Percentiles rank a stretch among this genome's conserved stretches.
phyloP scores from a whole-genome alignment of 2,113 vertebrate species.

The Empidonax alnorum region DNA sequence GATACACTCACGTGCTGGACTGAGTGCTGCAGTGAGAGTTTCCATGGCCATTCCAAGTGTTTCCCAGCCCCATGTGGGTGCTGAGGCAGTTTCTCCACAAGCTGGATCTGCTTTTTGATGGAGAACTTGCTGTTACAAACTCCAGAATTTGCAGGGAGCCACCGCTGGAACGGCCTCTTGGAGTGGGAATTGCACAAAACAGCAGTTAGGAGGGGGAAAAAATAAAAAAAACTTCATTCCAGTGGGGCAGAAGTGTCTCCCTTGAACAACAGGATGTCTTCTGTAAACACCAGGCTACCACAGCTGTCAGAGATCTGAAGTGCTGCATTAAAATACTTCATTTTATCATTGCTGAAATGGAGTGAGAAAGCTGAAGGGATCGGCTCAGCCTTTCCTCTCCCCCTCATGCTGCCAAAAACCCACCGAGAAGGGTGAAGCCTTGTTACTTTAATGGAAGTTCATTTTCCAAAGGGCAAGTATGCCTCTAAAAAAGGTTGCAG shows the following conservation, averaged over 20 bases:
- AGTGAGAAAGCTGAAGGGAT: not conserved
- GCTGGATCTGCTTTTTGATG: not conserved
- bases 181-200: not conserved
- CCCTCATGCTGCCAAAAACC: not conserved
- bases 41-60: not conserved
- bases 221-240: not conserved
- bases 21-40: not conserved
- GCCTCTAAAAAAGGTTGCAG: constrained; percentile 48
- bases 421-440: not conserved
- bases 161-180: rapidly evolving
- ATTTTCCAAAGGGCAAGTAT: constrained; percentile 32
- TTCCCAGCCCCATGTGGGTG: rapidly evolving
- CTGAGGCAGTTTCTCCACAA: not conserved
- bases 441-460: constrained; percentile 13
- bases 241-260: not conserved
- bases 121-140: not conserved
- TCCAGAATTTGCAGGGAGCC: not conserved
- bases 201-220: not conserved
- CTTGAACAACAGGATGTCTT: constrained; percentile 59
- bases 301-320: constrained; percentile 44
- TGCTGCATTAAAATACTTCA: not conserved
- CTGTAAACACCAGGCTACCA: constrained; percentile 51
- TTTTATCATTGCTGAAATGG: not conserved
- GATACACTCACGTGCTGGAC: not conserved
- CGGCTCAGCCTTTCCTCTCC: not conserved